Base-by-base conservation (phyloP, 1,140 invertebrate genomes). In the Rhizoglyphus robini region DNA sequence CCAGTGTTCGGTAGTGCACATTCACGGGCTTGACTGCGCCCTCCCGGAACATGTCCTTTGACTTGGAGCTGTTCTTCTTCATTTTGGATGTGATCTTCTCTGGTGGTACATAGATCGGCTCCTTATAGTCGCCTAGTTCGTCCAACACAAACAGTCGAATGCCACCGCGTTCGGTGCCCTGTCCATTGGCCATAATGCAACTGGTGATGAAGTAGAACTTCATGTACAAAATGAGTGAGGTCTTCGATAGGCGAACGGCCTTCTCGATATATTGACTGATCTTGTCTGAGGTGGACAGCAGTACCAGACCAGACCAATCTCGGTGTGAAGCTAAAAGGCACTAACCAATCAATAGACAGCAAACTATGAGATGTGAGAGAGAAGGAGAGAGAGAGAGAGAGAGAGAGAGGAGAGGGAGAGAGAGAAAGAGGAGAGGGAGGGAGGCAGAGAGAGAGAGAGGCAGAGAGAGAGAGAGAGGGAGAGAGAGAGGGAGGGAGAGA, bases 61-160 rank as follows among this genome's bases (percentile, higher is more conserved):
- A 23, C 15, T 58, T 2, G 2, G 25, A 11, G 27, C 34, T 48
- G 1, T 1, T 20, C 13, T 31, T 36, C 23, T 18, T 8, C 34
- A 64, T 49, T 25, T 30, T 65, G 1, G 23, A 3, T 27, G 2
- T 65, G 20, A 60, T 29, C 13, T 67, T 25, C n/a, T 65, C 49
- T 15, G 64, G 23, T 23, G 63, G 4, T 2, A 68, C 34, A 51
- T 66, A 32, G 11, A 34, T 46, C 3, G 67, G 68, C n/a, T n/a
- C n/a, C n/a, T n/a, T n/a, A n/a, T n/a, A n/a, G n/a, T n/a, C n/a
- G n/a, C n/a, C n/a, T n/a, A 69, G 31, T 38, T 68, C 67, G 48
- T 68, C 67, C 25, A 68, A 29, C 54, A 69, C 67, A 31, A 66
- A 20, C 25, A 68, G 27, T 18, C 68, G 34, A 2, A 68, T 47